These are phyloP conservation scores for Sakesphorus luctuosus DNA, from an alignment of 2,113 vertebrate genomes.

Conservation along the genomic window DNA sequence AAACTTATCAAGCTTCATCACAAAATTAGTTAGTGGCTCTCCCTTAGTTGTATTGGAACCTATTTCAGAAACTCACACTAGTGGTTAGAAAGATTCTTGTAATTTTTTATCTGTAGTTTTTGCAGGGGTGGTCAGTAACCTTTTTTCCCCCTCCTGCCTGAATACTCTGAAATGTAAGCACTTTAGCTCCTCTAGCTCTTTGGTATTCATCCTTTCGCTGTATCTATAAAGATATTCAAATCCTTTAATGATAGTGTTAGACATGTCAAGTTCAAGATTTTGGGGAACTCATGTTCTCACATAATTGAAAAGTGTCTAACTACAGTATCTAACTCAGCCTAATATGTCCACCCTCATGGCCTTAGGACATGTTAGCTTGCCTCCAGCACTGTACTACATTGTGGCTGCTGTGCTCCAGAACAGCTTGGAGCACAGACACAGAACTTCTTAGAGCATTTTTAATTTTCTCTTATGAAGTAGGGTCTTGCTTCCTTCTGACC, in stretches of 20 bases:
- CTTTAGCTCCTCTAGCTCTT: not conserved
- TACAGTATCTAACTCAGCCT: not conserved
- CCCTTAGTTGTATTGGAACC: not conserved
- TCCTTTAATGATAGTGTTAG: not conserved
- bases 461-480: not conserved
- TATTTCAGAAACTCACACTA: not conserved
- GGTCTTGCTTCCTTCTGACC: not conserved
- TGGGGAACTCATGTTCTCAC: not conserved
- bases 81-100: not conserved
- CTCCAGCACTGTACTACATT: not conserved
- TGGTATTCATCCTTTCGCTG: not conserved
- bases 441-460: not conserved
- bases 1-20: not conserved
- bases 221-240: not conserved
- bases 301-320: not conserved
- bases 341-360: not conserved
- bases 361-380: not conserved
- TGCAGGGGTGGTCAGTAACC: not conserved
- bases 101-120: not conserved
- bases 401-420: not conserved
- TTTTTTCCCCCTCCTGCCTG: not conserved
- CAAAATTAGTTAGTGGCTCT: not conserved
- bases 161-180: not conserved
- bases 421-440: not conserved
- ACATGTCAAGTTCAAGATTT: not conserved